Percentiles rank a stretch among this genome's conserved stretches.
Conservation (phyloP, 2,888 invertebrate species). For the Meiosimyza decipiens region DNA sequence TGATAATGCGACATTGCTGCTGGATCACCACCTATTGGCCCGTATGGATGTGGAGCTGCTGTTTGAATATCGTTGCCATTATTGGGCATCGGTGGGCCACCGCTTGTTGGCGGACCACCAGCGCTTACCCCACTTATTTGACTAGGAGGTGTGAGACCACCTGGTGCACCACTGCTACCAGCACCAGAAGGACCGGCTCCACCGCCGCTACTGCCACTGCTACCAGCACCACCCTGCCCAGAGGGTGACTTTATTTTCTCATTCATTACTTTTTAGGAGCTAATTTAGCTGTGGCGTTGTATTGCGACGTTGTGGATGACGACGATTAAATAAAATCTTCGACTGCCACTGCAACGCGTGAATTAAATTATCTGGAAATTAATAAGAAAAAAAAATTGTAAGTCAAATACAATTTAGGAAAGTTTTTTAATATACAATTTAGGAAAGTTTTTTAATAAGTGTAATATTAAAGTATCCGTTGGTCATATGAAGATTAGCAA, state of each 20-base stretch:
- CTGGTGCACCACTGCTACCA: constrained; percentile 28
- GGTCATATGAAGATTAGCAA: no score
- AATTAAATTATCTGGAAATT: constrained; percentile 46
- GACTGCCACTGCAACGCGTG: constrained; percentile 51
- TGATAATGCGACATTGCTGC: constrained; percentile 63
- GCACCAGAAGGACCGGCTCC: constrained; percentile 43
- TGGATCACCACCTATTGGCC: constrained; percentile 56
- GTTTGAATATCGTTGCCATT: constrained; percentile 59
- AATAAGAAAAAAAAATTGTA: constrained; percentile 40
- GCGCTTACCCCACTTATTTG: constrained; percentile 14
- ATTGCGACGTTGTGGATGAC: constrained; percentile 50
- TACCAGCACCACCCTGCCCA: constrained; percentile 57
- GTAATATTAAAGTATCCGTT: no score
- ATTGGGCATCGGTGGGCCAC: constrained; percentile 55
- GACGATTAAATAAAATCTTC: constrained; percentile 49
- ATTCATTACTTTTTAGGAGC: constrained; percentile 56
- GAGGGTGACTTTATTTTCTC: constrained; percentile 66
- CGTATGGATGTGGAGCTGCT: constrained; percentile 56
- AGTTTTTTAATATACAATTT: no score
- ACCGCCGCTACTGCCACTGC: constrained; percentile 38
- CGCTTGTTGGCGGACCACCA: constrained; percentile 53
- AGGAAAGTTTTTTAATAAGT: no score
- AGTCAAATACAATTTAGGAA: constrained; percentile 11
- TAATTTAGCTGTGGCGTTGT: constrained; percentile 47
- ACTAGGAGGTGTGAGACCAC: constrained; percentile 33